A percentile compares a stretch with the other conserved stretches of the same genome.
phyloP scores from a whole-genome alignment of 2,797 vertebrate genomes.

The Enteromius unitaeniatus region DNA sequence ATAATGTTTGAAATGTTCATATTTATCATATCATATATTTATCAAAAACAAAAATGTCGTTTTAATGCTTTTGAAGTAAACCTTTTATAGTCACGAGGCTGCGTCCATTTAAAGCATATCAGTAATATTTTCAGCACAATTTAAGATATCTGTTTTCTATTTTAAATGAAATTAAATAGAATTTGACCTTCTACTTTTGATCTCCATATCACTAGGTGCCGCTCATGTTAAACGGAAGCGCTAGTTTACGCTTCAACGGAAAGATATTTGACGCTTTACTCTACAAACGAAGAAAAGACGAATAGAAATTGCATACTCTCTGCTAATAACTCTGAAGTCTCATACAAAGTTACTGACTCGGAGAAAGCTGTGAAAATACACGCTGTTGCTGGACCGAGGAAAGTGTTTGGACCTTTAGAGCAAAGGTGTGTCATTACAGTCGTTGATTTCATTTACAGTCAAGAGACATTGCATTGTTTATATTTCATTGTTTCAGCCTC shows the following conservation, averaged over 20 bases:
- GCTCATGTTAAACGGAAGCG: neutral
- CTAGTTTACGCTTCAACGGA: neutral
- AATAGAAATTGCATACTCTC: too few species aligned
- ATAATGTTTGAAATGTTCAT: too few species aligned
- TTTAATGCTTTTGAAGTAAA: too few species aligned
- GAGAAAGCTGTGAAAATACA: neutral
- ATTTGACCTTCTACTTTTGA: neutral
- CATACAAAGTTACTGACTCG: neutral
- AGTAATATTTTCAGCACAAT: too few species aligned
- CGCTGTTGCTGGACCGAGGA: neutral
- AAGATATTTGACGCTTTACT: neutral
- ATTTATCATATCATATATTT: too few species aligned
- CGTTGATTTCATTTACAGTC: neutral
- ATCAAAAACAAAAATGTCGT: too few species aligned
- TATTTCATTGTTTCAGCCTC: neutral
- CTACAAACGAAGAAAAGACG: neutral
- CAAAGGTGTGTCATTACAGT: neutral
- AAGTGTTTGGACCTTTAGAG: neutral
- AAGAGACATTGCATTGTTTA: neutral
- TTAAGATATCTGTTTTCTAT: too few species aligned
- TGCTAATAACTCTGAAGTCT: neutral
- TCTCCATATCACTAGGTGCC: constrained; percentile 25
- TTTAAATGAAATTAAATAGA: too few species aligned
- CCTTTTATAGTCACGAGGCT: too few species aligned
- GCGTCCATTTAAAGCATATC: too few species aligned